These are phyloP conservation scores for Atlantisia rogersi DNA, from an alignment of 2,113 vertebrate genomes.

Conservation along the genomic window DNA sequence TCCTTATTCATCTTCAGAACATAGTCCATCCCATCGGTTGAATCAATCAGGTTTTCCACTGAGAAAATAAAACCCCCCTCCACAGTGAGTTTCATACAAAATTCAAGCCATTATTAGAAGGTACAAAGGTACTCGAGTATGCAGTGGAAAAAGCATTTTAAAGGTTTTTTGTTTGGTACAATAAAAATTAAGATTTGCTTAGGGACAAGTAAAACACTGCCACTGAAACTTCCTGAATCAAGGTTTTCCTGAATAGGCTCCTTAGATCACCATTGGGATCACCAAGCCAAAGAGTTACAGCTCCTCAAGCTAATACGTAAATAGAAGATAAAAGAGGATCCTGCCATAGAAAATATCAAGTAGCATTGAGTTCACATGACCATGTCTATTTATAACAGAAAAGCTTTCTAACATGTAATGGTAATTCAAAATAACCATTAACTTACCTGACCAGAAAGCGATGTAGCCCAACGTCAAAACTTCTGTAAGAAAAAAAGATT, in stretches of 20 bases:
- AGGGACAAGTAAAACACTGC: not conserved
- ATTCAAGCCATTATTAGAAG: not conserved
- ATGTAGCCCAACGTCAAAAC: conserved; percentile 82
- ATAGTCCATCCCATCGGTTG: fast-evolving
- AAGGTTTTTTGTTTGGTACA: not conserved
- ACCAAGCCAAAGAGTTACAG: not conserved
- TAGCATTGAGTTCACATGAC: not conserved
- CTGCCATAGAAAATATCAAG: not conserved
- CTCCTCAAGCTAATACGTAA: not conserved
- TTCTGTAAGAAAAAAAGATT: conserved; percentile 65
- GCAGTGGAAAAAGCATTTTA: not conserved
- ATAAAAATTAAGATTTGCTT: not conserved
- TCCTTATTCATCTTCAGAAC: not conserved
- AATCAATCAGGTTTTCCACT: not conserved
- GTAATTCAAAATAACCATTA: not conserved
- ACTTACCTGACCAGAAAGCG: conserved; percentile 82
- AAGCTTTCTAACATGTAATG: not conserved
- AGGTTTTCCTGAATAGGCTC: not conserved
- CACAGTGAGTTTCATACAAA: not conserved
- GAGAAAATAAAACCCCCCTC: not conserved
- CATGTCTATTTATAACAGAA: not conserved
- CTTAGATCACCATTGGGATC: not conserved
- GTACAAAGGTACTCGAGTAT: not conserved
- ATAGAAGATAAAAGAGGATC: not conserved
- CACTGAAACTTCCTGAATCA: not conserved